Percentiles rank a stretch among this genome's conserved stretches.
Conservation (phyloP, 1,140 invertebrate species). For the Ooceraea biroi region DNA sequence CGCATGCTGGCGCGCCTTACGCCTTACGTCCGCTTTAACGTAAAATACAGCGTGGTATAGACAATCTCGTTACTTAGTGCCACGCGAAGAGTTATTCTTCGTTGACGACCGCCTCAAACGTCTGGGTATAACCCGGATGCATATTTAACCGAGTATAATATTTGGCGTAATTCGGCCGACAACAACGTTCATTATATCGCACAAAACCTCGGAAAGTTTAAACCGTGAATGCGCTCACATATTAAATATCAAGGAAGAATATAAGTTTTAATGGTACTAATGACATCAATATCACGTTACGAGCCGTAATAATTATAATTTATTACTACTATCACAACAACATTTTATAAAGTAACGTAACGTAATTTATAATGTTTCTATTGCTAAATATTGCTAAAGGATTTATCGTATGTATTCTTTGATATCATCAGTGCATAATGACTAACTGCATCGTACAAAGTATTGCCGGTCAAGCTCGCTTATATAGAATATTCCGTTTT, state of each 20-base stretch:
- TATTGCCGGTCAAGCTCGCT: conserved; percentile 18
- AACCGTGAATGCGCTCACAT: not conserved
- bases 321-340: too few species aligned
- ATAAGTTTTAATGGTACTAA: not conserved
- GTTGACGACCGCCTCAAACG: conserved; percentile 49
- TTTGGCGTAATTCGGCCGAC: conserved; percentile 8
- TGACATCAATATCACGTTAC: not conserved
- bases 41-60: conserved; percentile 49
- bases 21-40: conserved; percentile 39
- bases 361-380: not conserved
- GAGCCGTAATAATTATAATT: not conserved
- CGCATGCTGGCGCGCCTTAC: conserved; percentile 21
- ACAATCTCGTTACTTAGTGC: conserved; percentile 53
- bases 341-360: not conserved
- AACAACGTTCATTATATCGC: conserved; percentile 32
- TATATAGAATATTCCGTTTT: conserved; percentile 27
- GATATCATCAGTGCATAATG: not conserved
- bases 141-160: conserved; percentile 50
- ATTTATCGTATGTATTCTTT: not conserved
- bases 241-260: conserved; percentile 46
- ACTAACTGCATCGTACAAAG: not conserved
- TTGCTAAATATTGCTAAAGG: too few species aligned
- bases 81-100: conserved; percentile 48
- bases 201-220: conserved; percentile 22
- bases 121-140: conserved; percentile 23